Evolutionary conservation across 2,797 vertebrate species (phyloP).

Genomic region (Anguilla obscura): DNA sequence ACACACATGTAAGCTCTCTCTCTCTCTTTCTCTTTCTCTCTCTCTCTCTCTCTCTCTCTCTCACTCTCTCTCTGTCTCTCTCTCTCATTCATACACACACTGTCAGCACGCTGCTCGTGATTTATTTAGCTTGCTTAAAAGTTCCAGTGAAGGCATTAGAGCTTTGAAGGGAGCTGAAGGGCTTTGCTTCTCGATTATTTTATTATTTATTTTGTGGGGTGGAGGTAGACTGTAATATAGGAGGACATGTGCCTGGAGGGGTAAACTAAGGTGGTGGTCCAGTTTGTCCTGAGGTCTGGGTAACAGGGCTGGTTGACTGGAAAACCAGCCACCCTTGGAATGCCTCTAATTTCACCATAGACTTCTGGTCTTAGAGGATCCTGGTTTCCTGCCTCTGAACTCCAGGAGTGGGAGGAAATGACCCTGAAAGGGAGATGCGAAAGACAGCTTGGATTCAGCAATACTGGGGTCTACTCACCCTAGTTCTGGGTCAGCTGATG

Average conservation of each 20-base stretch:
- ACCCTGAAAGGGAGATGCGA: neutral
- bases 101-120: neutral
- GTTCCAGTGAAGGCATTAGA: neutral
- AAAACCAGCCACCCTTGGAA: neutral
- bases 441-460: neutral
- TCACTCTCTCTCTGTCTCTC: neutral
- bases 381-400: neutral
- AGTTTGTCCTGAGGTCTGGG: neutral
- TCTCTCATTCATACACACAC: neutral
- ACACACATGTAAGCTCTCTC: neutral
- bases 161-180: neutral
- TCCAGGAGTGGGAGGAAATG: neutral
- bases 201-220: neutral
- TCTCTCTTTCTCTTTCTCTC: neutral
- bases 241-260: neutral
- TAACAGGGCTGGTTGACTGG: neutral
- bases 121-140: slow-evolving; percentile 5
- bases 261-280: neutral
- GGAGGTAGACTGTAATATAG: neutral
- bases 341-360: neutral
- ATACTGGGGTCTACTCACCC: neutral
- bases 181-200: neutral
- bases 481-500: no score
- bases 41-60: neutral
- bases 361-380: neutral